Evolutionary conservation across 2,113 vertebrate species (phyloP).

Genomic region (Trogon surrucura): DNA sequence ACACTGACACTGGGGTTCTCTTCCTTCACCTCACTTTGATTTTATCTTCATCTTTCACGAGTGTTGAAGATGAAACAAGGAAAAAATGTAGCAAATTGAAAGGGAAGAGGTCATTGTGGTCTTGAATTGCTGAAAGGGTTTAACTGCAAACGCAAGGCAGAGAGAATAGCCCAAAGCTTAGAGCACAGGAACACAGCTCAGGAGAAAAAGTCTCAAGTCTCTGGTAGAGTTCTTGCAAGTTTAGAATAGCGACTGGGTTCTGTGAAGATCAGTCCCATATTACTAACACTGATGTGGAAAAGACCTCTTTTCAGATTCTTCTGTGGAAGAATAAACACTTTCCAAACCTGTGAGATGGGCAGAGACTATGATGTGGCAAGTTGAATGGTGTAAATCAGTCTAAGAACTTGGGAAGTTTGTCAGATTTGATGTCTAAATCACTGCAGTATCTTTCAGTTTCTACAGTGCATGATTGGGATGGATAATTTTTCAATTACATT

Average conservation of each 20-base stretch:
- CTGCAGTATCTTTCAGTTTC: not conserved
- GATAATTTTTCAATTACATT: not conserved
- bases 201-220: not conserved
- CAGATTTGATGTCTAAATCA: not conserved
- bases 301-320: not conserved
- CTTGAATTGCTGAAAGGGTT: not conserved
- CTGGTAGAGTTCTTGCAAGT: not conserved
- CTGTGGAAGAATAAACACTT: not conserved
- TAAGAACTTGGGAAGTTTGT: not conserved
- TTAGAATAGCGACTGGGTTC: not conserved
- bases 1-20: not conserved
- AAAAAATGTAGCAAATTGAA: not conserved
- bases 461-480: not conserved
- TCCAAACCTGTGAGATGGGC: not conserved
- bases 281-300: not conserved
- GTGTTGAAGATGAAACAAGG: not conserved
- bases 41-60: not conserved
- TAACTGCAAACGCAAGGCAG: not conserved
- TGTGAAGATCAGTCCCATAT: not conserved
- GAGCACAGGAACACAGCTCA: not conserved
- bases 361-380: accelerated
- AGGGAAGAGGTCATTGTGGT: not conserved
- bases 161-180: not conserved
- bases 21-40: not conserved
- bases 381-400: not conserved